phyloP scores from a whole-genome alignment of 2,797 vertebrate species.

The Gymnoscopelus microlampas region DNA sequence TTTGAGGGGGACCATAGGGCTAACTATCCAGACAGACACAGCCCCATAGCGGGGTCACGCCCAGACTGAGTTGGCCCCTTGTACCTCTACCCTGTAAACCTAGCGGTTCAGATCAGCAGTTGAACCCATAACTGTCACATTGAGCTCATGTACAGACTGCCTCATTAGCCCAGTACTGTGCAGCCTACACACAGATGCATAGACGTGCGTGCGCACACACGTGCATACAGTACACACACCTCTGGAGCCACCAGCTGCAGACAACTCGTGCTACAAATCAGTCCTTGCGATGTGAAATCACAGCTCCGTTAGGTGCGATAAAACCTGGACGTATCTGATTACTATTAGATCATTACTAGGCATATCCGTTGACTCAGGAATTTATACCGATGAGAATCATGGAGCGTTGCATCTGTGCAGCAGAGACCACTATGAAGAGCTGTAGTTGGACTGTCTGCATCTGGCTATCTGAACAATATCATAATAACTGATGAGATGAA shows the following conservation, averaged over 20 bases:
- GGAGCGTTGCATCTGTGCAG: slow-evolving; percentile 4
- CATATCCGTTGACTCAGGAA: slow-evolving; percentile 19
- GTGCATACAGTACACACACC: slow-evolving; percentile 18
- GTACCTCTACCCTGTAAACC: slow-evolving; percentile 49
- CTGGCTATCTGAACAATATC: too few relatives aligned
- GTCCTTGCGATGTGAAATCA: slow-evolving; percentile 53
- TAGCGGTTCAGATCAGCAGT: slow-evolving; percentile 49
- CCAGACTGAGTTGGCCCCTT: slow-evolving; percentile 32
- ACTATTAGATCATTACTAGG: slow-evolving; percentile 37
- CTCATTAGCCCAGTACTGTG: slow-evolving; percentile 58
- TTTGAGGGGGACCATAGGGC: slow-evolving; percentile 40
- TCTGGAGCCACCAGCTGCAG: slow-evolving; percentile 31
- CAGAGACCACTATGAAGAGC: not conserved
- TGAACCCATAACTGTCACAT: slow-evolving; percentile 71
- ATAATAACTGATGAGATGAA: too few relatives aligned
- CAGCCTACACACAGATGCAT: slow-evolving; percentile 15
- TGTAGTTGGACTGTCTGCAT: too few relatives aligned
- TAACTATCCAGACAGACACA: slow-evolving; percentile 31
- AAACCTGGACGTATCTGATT: slow-evolving; percentile 45
- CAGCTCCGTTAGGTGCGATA: slow-evolving; percentile 52
- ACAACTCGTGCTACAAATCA: slow-evolving; percentile 32
- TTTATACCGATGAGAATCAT: slow-evolving; percentile 23
- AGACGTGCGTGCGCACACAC: slow-evolving; percentile 30
- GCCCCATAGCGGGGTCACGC: slow-evolving; percentile 52
- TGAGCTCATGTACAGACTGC: slow-evolving; percentile 33